A percentile compares a stretch with the other conserved stretches of the same genome.
Conservation (phyloP, 1,140 invertebrate species). For the Eueides isabella region DNA sequence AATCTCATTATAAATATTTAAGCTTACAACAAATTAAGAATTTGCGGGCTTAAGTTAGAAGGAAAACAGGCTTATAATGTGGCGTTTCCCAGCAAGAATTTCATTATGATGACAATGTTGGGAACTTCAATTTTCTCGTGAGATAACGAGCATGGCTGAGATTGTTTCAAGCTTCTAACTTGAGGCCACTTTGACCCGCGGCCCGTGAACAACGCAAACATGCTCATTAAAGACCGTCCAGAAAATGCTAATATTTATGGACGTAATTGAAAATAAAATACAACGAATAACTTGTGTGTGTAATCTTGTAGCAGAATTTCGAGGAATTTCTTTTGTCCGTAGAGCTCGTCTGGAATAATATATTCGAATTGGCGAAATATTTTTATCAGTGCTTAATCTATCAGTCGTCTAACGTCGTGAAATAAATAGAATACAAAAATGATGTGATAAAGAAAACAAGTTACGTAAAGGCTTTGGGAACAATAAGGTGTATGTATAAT, state of each 20-base stretch:
- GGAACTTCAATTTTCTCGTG: slow-evolving; percentile 67
- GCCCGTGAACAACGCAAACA: slow-evolving; percentile 65
- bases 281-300: slow-evolving; percentile 23
- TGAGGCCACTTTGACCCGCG: slow-evolving; percentile 72
- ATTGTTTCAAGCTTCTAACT: slow-evolving; percentile 68
- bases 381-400: neutral
- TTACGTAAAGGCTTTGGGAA: neutral
- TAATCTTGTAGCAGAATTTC: slow-evolving; percentile 22
- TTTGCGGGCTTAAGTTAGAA: slow-evolving; percentile 32
- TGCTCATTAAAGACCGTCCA: slow-evolving; percentile 61
- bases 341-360: neutral
- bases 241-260: slow-evolving; percentile 40
- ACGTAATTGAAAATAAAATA: slow-evolving; percentile 43
- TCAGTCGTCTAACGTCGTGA: neutral
- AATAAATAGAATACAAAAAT: too few relatives aligned
- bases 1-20: slow-evolving; percentile 44
- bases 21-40: slow-evolving; percentile 39
- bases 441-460: too few relatives aligned
- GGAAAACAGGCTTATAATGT: slow-evolving; percentile 48
- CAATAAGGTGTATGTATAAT: too few relatives aligned
- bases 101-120: slow-evolving; percentile 76
- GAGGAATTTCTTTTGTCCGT: neutral
- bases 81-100: slow-evolving; percentile 62
- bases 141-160: slow-evolving; percentile 67
- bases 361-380: neutral